Evolutionary conservation across 2,113 vertebrate genomes (phyloP).

Genomic region (Scatophagus argus): DNA sequence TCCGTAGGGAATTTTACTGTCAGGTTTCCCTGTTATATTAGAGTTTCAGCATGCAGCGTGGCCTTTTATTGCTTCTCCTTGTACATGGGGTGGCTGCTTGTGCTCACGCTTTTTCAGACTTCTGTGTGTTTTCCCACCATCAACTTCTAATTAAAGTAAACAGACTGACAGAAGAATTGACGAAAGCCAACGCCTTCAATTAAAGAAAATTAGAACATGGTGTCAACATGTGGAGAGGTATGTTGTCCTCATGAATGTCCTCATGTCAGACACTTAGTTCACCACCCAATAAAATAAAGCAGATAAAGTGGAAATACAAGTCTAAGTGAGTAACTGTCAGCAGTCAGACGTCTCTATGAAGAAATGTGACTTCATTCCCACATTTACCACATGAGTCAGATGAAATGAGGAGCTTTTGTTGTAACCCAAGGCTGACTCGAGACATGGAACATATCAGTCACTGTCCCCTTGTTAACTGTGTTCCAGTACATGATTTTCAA

Average conservation of each 20-base stretch:
- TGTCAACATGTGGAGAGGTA: background rate
- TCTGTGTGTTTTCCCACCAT: background rate
- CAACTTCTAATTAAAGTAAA: conserved; percentile 17
- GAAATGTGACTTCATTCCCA: conserved; percentile 22
- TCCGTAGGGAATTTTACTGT: conserved; percentile 59
- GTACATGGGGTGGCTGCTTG: background rate
- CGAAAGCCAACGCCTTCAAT: background rate
- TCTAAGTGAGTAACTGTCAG: conserved; percentile 8
- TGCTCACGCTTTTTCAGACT: background rate
- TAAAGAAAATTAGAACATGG: background rate
- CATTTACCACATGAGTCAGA: conserved; percentile 28
- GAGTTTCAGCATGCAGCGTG: conserved; percentile 26
- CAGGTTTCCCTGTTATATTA: conserved; percentile 55
- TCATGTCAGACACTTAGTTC: background rate
- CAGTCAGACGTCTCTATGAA: background rate
- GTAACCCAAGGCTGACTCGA: background rate
- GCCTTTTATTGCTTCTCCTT: conserved; percentile 28
- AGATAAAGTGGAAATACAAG: background rate
- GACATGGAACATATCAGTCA: background rate
- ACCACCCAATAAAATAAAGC: background rate
- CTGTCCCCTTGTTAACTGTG: background rate
- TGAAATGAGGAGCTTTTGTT: conserved; percentile 3
- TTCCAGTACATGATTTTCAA: background rate
- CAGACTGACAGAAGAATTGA: background rate
- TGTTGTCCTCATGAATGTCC: conserved; percentile 1